Evolutionary conservation across 1,140 invertebrate genomes (phyloP), one percentile per base, ranked within the genome.

Genomic region (Drosophila obscura): DNA sequence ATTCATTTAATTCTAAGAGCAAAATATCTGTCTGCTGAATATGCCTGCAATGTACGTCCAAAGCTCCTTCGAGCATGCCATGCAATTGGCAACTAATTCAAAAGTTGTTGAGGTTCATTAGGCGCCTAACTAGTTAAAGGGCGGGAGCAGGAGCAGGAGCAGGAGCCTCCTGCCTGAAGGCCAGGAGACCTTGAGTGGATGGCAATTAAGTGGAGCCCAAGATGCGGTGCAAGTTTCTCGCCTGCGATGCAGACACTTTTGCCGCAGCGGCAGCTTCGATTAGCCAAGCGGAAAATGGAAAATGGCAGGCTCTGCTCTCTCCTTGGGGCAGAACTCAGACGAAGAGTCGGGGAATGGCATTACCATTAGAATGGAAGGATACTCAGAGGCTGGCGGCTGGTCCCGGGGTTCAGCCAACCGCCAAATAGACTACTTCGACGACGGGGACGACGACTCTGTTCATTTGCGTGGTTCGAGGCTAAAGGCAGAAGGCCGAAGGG

Each of bases 341-440:
- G 63, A 61, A 22, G 48, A 48, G 48, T 49, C 26, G 8, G 6
- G 31, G 9, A 11, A 9, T 31, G 16, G 16, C 16, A 16, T 15
- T 35, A 8, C 8, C 31, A 11, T 35, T 35, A 35, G 31, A 35
- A 35, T 35, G 31, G 22, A 60, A 43, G 52, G 41, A 49, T 19
- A 13, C 13, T 24, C 6, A 39, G 60, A 39, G 60, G 41, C 5
- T n/a, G 13, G 5, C 35, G 45, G 28, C 8, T 22, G n/a, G 22
- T 28, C 43, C 43, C 58, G 41, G 43, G 39, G 60, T 59, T 62
- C 75, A 87, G 71, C 64, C 75, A 87, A 88, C 69, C 82, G 79
- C 74, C 77, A 88, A 87, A 87, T 87, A 88, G 83, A 87, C 83
- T 87, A 75, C 83, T 72, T 64, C 83, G 63, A 65, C 72, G 52